Conservation (phyloP, 2,113 vertebrate genomes). For the Chascanopsetta lugubris region DNA sequence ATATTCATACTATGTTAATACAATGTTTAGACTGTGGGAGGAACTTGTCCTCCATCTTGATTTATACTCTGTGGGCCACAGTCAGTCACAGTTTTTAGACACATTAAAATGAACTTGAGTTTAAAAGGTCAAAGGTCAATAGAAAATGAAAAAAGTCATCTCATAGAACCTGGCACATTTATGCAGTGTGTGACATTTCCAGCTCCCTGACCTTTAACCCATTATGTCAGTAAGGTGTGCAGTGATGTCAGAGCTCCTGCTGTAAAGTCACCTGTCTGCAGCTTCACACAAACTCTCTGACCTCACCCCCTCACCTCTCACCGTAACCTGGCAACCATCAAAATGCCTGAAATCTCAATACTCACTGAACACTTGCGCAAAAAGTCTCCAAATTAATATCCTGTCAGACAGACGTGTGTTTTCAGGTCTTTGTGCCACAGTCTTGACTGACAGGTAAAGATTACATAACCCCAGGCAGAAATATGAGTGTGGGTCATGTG, state of each 20-base stretch:
- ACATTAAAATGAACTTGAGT: too few relatives aligned
- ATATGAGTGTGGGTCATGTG: slow-evolving; percentile 12
- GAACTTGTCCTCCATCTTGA: too few relatives aligned
- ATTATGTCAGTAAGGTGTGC: slow-evolving; percentile 6
- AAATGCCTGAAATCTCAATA: slow-evolving; percentile 41
- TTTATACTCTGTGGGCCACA: too few relatives aligned
- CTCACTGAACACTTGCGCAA: slow-evolving; percentile 43
- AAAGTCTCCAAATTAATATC: slow-evolving; percentile 50
- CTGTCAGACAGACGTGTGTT: slow-evolving; percentile 54
- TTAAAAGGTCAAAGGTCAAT: not conserved
- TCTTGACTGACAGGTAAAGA: slow-evolving; percentile 40
- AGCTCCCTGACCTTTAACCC: slow-evolving; percentile 18
- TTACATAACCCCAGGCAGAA: slow-evolving; percentile 44
- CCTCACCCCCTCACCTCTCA: slow-evolving; percentile 36
- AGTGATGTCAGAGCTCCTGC: slow-evolving; percentile 18
- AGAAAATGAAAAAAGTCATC: not conserved
- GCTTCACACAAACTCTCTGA: slow-evolving; percentile 11
- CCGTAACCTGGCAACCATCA: slow-evolving; percentile 63
- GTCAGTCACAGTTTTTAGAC: too few relatives aligned
- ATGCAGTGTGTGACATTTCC: slow-evolving; percentile 6
- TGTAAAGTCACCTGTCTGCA: slow-evolving; percentile 22
- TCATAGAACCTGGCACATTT: not conserved
- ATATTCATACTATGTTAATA: too few relatives aligned
- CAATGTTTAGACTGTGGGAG: too few relatives aligned
- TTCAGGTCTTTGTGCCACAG: slow-evolving; percentile 25